These are phyloP conservation scores for Pteronura brasiliensis DNA, from an alignment of 2,113 vertebrate species.

Conservation along the genomic window DNA sequence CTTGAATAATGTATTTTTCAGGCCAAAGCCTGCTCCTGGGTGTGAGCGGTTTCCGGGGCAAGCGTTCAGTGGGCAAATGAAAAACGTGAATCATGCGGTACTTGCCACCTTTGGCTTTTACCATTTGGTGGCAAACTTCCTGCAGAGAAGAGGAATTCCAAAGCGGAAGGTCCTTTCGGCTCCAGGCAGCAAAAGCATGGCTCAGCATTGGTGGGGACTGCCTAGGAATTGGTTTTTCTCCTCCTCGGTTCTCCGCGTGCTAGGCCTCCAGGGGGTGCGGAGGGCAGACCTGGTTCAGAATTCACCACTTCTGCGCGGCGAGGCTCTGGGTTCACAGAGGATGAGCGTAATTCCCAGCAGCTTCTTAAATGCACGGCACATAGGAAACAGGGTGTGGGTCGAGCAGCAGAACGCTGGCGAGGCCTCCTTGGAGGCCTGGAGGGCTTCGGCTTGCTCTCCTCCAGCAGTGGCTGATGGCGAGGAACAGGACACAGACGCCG, in stretches of 20 bases:
- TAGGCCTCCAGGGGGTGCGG: neutral
- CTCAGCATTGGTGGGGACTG: neutral
- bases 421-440: neutral
- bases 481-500: neutral
- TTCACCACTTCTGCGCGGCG: neutral
- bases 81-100: constrained; percentile 14
- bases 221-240: neutral
- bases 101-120: constrained; percentile 35
- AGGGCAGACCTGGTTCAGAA: neutral
- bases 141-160: neutral
- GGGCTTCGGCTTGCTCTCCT: neutral
- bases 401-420: neutral
- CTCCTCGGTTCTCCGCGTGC: neutral
- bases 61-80: constrained; percentile 3
- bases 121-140: constrained; percentile 38
- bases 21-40: neutral
- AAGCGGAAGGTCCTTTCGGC: neutral
- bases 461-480: neutral
- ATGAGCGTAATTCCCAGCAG: neutral
- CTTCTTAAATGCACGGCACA: neutral
- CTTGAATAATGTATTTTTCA: neutral
- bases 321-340: neutral
- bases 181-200: neutral
- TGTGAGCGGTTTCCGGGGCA: neutral
- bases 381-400: neutral